Conservation (phyloP, 1,140 invertebrate species). For the Lepidurus apus region DNA sequence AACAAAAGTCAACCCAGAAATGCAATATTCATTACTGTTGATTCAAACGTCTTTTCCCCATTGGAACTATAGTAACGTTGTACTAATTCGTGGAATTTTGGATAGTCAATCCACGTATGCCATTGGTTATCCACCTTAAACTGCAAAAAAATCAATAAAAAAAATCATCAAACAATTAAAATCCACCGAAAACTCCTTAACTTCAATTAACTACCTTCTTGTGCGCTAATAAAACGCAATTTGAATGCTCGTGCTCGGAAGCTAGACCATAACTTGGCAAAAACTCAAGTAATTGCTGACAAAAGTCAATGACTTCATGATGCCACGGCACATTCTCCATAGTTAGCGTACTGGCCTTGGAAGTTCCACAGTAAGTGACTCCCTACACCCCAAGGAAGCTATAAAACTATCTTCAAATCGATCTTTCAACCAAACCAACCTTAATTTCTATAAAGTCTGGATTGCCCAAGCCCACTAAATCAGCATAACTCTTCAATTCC, state of each 20-base stretch:
- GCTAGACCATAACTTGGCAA: conserved; percentile 55
- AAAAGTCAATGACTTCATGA: conserved; percentile 56
- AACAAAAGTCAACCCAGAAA: not conserved
- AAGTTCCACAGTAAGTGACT: conserved; percentile 60
- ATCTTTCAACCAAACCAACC: conserved; percentile 41
- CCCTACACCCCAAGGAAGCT: conserved; percentile 47
- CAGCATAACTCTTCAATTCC: conserved; percentile 56
- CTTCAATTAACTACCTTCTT: conserved; percentile 47
- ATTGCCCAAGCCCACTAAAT: conserved; percentile 53
- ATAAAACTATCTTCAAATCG: not conserved
- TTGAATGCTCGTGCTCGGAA: conserved; percentile 61
- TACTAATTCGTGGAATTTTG: conserved; percentile 53
- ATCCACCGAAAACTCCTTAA: not conserved
- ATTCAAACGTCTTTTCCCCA: conserved; percentile 29
- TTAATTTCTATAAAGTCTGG: conserved; percentile 65
- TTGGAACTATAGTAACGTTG: conserved; percentile 44
- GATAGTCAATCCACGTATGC: conserved; percentile 62
- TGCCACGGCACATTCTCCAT: conserved; percentile 65
- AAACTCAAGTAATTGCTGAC: conserved; percentile 46
- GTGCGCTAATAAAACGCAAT: conserved; percentile 57
- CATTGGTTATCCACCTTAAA: conserved; percentile 53
- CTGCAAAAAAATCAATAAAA: conserved; percentile 44
- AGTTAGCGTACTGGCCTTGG: conserved; percentile 53
- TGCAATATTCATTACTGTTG: not conserved
- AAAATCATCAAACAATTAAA: not conserved